Evolutionary conservation across 1,140 invertebrate species (phyloP), one percentile per base, ranked within the genome.

Genomic region (Leptoteleia sp.): DNA sequence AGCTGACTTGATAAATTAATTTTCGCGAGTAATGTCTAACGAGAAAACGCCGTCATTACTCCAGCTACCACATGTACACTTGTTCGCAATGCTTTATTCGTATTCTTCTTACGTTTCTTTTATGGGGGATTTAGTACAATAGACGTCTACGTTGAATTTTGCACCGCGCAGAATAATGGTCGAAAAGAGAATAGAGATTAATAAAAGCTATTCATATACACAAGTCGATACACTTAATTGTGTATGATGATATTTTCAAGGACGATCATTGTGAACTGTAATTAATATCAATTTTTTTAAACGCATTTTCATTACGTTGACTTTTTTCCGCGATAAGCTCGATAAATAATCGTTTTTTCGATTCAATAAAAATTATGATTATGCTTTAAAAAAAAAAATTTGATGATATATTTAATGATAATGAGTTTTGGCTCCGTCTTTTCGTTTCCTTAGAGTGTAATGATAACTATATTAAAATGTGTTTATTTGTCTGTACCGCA

Each of bases 21-120:
- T 87, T 84, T 75, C 82, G 82, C 84, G 81, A 84, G 85, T 86
- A 87, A 83, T 76, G 59, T 31, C 83, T 84, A 84, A 85, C 85
- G 81, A 73, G 80, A 76, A 85, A 86, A 85, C 84, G 77, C 81
- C 84, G 84, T 81, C 75, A 80, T 87, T 85, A 87, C 80, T 57
- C 48, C 76, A 79, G 54, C 54, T 59, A 59, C 42, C 29, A 33
- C 22, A 19, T 43, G 16, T 13, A 22, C 8, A 35, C 15, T 17
- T 27, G 16, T 16, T 43, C 11, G 22, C 22, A 25, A 12, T 45
- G 35, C 19, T 0, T 38, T 40, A 4, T 3, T 52, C 4, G 38
- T 19, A 8, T 40, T 50, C 19, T 54, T 45, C 59, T 42, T n/a
- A 3, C 11, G 22, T 35, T 57, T 48, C 31, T 37, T 31, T 47